Evolutionary conservation across 1,140 invertebrate species (phyloP).

Genomic region (Halictus rubicundus): DNA sequence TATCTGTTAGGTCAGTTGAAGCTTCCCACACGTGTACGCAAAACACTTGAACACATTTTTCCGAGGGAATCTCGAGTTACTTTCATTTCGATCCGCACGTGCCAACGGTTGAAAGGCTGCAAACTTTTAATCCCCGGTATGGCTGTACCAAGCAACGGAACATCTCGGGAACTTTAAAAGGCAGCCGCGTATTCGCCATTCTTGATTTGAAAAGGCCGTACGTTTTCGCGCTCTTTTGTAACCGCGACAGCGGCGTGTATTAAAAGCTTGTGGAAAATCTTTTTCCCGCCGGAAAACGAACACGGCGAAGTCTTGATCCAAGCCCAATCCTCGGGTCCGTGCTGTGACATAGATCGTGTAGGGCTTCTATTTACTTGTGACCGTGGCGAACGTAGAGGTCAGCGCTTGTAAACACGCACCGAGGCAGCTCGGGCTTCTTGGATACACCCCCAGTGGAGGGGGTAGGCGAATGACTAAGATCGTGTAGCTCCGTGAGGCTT

Average conservation of each 20-base stretch:
- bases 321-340: too few relatives aligned
- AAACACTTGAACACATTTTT: background rate
- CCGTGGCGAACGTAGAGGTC: too few relatives aligned
- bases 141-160: conserved; percentile 23
- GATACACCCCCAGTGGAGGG: too few relatives aligned
- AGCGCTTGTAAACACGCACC: too few relatives aligned
- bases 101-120: background rate
- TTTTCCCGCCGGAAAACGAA: background rate
- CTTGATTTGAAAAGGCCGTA: conserved; percentile 25
- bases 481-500: too few relatives aligned
- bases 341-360: too few relatives aligned
- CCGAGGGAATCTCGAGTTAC: too few relatives aligned
- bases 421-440: too few relatives aligned
- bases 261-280: background rate
- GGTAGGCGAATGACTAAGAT: too few relatives aligned
- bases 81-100: background rate
- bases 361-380: too few relatives aligned
- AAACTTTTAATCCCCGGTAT: conserved; percentile 21
- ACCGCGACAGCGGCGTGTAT: background rate
- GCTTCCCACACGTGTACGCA: background rate
- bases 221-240: conserved; percentile 26
- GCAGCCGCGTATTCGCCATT: conserved; percentile 10
- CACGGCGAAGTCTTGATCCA: too few relatives aligned
- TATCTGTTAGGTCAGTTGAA: too few relatives aligned
- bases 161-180: conserved; percentile 15